Evolutionary conservation across 2,888 invertebrate species (phyloP).

Genomic region (Epirrhoe alternata): DNA sequence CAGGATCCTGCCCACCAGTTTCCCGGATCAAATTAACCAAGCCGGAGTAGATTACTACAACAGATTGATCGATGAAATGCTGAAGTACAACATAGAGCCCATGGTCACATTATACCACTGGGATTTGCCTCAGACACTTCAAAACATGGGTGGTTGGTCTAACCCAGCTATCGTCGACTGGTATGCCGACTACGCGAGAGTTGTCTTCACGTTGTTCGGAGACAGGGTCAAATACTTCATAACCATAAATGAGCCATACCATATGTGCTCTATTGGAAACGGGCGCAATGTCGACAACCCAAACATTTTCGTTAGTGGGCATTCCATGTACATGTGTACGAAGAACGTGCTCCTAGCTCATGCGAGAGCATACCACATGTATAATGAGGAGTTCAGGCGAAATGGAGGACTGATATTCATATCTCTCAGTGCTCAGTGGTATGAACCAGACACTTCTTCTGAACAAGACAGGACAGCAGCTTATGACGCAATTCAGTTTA

Average conservation of each 20-base stretch:
- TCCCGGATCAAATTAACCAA: conserved; percentile 75
- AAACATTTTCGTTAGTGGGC: conserved; percentile 63
- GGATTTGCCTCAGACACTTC: conserved; percentile 78
- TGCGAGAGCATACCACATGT: conserved; percentile 69
- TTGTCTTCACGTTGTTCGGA: conserved; percentile 69
- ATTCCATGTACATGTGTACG: conserved; percentile 77
- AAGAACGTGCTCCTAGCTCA: conserved; percentile 83
- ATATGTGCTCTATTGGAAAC: conserved; percentile 70
- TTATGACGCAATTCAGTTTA: conserved; percentile 77
- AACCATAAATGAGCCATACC: conserved; percentile 83
- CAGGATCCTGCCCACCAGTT: conserved; percentile 84
- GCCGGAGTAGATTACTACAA: conserved; percentile 87
- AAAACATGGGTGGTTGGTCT: conserved; percentile 80
- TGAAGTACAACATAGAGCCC: conserved; percentile 85
- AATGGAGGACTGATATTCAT: conserved; percentile 71
- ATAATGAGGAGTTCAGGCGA: conserved; percentile 61
- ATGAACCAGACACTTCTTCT: conserved; percentile 65
- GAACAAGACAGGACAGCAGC: conserved; percentile 70
- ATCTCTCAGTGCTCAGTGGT: conserved; percentile 82
- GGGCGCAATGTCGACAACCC: conserved; percentile 58
- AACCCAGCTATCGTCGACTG: conserved; percentile 70
- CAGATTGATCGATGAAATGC: conserved; percentile 84
- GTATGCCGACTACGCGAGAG: conserved; percentile 72
- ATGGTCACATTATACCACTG: conserved; percentile 81
- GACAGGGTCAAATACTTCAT: conserved; percentile 81